These are phyloP conservation scores for Ceyx margarethae DNA, from an alignment of 2,113 vertebrate species.

Conservation along the genomic window DNA sequence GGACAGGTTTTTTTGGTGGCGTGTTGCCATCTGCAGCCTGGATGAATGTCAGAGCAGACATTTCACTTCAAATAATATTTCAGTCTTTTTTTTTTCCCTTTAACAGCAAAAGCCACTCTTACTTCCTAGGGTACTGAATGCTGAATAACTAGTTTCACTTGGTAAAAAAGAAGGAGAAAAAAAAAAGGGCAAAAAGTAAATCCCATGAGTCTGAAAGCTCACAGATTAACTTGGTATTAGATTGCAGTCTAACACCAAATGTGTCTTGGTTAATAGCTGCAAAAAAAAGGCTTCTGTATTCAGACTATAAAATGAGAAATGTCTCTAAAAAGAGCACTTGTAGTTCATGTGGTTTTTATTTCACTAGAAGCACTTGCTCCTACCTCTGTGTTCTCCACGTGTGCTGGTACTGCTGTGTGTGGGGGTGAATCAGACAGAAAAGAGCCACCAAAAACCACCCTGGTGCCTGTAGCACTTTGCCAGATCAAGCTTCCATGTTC, in stretches of 20 bases:
- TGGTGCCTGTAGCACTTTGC: not conserved
- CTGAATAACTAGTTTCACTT: not conserved
- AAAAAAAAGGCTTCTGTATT: not conserved
- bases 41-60: fast-evolving
- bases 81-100: not conserved
- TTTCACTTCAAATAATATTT: not conserved
- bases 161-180: not conserved
- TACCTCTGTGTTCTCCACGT: not conserved
- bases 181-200: not conserved
- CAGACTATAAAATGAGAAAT: not conserved
- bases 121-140: not conserved
- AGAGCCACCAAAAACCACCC: not conserved
- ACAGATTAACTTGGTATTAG: not conserved
- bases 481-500: not conserved
- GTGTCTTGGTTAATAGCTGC: not conserved
- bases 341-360: not conserved
- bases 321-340: not conserved
- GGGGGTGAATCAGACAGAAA: not conserved
- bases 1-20: not conserved
- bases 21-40: not conserved
- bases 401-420: fast-evolving
- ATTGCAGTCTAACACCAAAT: not conserved
- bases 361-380: not conserved
- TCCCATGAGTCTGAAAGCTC: not conserved
- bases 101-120: not conserved